These are phyloP conservation scores for Dryobota labecula DNA, from an alignment of 2,888 invertebrate species.

Conservation along the genomic window DNA sequence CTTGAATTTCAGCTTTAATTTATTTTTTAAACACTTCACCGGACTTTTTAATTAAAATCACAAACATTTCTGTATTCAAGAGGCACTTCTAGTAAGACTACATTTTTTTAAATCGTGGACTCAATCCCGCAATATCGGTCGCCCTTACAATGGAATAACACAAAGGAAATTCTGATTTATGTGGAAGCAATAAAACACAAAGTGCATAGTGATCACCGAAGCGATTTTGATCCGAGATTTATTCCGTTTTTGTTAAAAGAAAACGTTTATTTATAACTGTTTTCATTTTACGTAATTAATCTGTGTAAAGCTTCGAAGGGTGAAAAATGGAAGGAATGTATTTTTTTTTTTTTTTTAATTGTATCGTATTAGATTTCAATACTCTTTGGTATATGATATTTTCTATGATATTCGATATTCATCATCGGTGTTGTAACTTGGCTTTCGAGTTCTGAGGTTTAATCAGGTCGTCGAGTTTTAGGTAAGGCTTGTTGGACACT, in stretches of 20 bases:
- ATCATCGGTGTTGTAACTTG: neutral
- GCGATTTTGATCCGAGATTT: slow-evolving; percentile 35
- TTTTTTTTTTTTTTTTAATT: too few species aligned
- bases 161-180: slow-evolving; percentile 55
- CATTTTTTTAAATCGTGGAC: slow-evolving; percentile 15
- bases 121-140: slow-evolving; percentile 32
- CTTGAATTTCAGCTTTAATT: neutral
- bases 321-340: neutral
- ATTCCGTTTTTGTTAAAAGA: slow-evolving; percentile 30
- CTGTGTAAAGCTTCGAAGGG: slow-evolving; percentile 8
- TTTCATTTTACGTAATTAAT: slow-evolving; percentile 54
- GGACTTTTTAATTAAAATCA: neutral
- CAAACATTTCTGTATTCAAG: neutral
- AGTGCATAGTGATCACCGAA: slow-evolving; percentile 37
- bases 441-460: neutral
- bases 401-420: slow-evolving; percentile 22
- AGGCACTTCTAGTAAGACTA: slow-evolving; percentile 33
- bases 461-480: neutral
- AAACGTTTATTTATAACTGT: slow-evolving; percentile 47
- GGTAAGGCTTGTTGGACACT: neutral
- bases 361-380: slow-evolving; percentile 33
- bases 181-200: slow-evolving; percentile 41
- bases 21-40: neutral
- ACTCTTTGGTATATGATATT: slow-evolving; percentile 25
- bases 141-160: slow-evolving; percentile 39